Conservation (phyloP, 2,797 vertebrate genomes). For the Macrochelys suwanniensis region DNA sequence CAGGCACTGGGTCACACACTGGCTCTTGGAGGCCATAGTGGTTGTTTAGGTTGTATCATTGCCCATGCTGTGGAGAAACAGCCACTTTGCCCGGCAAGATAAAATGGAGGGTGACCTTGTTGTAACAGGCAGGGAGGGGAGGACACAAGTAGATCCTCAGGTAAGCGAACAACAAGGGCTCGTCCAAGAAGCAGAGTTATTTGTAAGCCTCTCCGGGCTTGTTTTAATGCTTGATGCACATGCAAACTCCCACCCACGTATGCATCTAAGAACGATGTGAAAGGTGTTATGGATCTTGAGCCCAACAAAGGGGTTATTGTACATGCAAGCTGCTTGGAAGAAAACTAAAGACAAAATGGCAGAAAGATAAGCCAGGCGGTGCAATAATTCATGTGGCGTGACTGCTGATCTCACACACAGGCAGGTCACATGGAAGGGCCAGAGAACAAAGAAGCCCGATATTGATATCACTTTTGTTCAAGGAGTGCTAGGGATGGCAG, state of each 20-base stretch:
- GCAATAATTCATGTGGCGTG: rapidly evolving
- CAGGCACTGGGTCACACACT: background rate
- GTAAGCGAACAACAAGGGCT: background rate
- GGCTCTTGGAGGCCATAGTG: background rate
- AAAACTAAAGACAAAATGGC: background rate
- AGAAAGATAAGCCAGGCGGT: rapidly evolving
- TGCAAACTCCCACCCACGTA: background rate
- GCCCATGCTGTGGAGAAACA: background rate
- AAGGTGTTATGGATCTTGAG: background rate
- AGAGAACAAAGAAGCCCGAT: background rate
- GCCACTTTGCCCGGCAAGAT: background rate
- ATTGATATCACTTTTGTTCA: rapidly evolving
- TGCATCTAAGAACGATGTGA: background rate
- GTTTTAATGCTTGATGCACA: background rate
- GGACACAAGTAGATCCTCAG: background rate
- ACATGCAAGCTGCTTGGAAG: background rate
- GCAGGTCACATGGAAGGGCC: background rate
- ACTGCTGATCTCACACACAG: background rate
- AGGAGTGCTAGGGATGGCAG: background rate
- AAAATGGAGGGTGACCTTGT: background rate
- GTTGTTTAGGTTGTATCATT: background rate
- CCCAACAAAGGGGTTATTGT: background rate
- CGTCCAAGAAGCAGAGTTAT: background rate
- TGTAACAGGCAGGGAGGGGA: background rate
- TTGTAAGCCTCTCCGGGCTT: background rate